Conservation (phyloP, 1,140 invertebrate species). For the Aphelinus atriplicis region DNA sequence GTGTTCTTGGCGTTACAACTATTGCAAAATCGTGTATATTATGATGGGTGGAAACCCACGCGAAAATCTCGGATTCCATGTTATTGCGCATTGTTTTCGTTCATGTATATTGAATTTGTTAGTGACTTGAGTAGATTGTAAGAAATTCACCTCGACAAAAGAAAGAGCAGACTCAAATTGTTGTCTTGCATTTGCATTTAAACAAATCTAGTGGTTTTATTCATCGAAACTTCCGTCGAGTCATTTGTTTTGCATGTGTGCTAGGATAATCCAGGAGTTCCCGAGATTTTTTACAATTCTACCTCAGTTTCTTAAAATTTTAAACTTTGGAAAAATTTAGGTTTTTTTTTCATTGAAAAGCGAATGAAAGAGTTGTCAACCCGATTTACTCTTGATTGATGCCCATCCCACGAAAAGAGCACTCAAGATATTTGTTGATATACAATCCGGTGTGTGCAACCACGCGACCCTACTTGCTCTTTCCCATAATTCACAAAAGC, state of each 20-base stretch:
- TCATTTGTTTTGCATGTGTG: background rate
- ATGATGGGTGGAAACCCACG: constrained; percentile 3
- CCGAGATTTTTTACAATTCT: no score
- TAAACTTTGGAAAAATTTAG: no score
- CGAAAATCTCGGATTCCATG: constrained; percentile 1
- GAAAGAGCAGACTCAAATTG: constrained; percentile 3
- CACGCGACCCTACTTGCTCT: no score
- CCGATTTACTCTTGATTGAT: no score
- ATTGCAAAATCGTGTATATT: background rate
- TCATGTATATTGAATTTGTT: background rate
- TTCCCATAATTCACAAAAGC: no score
- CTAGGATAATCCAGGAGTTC: no score
- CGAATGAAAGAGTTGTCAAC: no score
- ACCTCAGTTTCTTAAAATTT: no score
- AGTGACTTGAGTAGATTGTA: background rate
- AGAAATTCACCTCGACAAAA: background rate
- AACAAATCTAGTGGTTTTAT: background rate
- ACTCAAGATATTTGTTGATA: no score
- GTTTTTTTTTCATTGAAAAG: no score
- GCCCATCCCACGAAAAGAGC: no score
- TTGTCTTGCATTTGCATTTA: background rate
- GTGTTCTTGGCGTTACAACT: background rate
- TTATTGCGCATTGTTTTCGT: constrained; percentile 21
- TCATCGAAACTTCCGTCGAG: background rate
- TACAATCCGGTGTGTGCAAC: no score